Evolutionary conservation across 2,888 invertebrate species (phyloP).

Genomic region (Proisotoma minuta): DNA sequence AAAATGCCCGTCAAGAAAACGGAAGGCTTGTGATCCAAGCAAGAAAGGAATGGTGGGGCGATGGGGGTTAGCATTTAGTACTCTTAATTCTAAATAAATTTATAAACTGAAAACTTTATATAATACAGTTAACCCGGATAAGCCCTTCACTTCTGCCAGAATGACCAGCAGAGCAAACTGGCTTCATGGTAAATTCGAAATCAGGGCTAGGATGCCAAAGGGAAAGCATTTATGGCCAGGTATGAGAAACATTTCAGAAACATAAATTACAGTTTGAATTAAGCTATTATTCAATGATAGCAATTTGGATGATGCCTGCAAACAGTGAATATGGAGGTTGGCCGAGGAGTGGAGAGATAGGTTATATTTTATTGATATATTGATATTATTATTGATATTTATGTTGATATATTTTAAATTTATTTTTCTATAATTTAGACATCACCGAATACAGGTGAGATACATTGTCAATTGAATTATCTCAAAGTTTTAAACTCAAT

Average conservation of each 20-base stretch:
- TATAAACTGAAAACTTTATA: not conserved
- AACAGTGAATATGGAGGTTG: constrained; percentile 30
- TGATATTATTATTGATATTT: no score
- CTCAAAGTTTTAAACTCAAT: no score
- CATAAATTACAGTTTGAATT: not conserved
- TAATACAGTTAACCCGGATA: constrained; percentile 18
- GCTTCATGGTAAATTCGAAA: constrained; percentile 41
- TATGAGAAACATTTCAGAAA: not conserved
- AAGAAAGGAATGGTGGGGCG: constrained; percentile 34
- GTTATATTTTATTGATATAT: no score
- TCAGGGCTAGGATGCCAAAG: constrained; percentile 40
- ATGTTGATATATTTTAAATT: no score
- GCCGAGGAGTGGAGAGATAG: constrained; percentile 35
- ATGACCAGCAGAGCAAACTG: constrained; percentile 38
- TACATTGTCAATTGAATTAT: not conserved
- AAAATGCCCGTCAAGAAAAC: constrained; percentile 39
- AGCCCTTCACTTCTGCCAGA: constrained; percentile 40
- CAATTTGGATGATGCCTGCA: constrained; percentile 27
- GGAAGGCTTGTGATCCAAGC: constrained; percentile 34
- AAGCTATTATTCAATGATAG: not conserved
- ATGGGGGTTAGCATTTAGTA: constrained; percentile 4
- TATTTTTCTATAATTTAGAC: no score
- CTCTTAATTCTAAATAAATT: not conserved
- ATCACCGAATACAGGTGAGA: not conserved
- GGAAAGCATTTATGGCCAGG: no score